Conservation (phyloP, 2,888 invertebrate species). For the Orthosia gothica region DNA sequence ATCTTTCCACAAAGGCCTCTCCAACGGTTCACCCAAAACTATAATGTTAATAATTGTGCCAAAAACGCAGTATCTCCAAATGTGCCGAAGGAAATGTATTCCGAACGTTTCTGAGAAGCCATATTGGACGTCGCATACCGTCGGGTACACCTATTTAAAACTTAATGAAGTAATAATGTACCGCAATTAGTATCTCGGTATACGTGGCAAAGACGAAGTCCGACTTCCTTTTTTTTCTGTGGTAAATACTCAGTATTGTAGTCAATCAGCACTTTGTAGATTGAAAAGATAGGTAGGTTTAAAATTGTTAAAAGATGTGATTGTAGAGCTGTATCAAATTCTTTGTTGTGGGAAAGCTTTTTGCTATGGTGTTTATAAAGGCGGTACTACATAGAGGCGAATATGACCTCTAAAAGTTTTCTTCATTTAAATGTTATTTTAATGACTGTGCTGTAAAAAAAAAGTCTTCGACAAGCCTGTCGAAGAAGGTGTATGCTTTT, state of each 20-base stretch:
- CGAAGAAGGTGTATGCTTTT: background rate
- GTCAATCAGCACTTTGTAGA: conserved; percentile 31
- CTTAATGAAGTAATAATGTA: conserved; percentile 69
- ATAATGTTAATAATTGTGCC: conserved; percentile 36
- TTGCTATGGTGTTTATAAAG: conserved; percentile 4
- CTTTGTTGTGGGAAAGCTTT: background rate
- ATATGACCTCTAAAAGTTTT: too few species aligned
- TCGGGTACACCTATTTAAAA: conserved; percentile 53
- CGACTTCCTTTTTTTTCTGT: conserved; percentile 23
- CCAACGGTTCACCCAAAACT: conserved; percentile 34
- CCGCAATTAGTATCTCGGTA: conserved; percentile 36
- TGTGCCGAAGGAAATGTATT: conserved; percentile 39
- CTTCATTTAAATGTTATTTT: too few species aligned
- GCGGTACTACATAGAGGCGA: background rate
- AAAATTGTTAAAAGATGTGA: conserved; percentile 20
- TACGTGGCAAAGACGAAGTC: background rate
- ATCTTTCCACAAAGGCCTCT: background rate
- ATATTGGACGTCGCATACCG: conserved; percentile 44
- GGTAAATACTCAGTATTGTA: conserved; percentile 13
- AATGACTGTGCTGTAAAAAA: too few species aligned
- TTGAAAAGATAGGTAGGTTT: conserved; percentile 29
- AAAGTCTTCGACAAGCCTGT: background rate
- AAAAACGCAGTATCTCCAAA: conserved; percentile 43
- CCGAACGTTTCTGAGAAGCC: conserved; percentile 53
- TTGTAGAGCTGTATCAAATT: background rate